Percentiles rank a stretch among this genome's conserved stretches.
Evolutionary conservation across 2,797 vertebrate species (phyloP).

Genomic region (Poecilia picta): DNA sequence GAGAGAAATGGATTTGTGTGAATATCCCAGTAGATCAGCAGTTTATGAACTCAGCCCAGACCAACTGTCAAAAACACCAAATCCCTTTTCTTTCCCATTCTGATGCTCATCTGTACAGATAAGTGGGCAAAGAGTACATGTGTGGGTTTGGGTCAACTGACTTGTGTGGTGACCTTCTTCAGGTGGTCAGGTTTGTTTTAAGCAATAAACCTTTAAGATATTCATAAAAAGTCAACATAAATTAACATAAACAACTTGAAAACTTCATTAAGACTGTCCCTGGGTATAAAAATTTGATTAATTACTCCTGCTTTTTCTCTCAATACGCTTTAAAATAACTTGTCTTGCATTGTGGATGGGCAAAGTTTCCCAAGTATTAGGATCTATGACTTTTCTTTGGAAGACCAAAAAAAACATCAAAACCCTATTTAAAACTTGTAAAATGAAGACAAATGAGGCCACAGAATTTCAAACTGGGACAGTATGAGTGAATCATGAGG

Average conservation of each 20-base stretch:
- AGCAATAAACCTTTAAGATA: not conserved
- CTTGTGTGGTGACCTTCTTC: not conserved
- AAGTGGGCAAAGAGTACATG: not conserved
- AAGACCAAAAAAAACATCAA: not conserved
- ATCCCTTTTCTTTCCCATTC: not conserved
- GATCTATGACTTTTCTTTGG: not conserved
- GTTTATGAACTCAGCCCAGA: not conserved
- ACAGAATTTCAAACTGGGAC: not conserved
- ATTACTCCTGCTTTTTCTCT: not conserved
- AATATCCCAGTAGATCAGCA: not conserved
- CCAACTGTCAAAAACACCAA: not conserved
- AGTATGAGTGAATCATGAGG: slow-evolving; percentile 3
- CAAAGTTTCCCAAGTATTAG: not conserved
- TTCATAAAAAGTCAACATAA: not conserved
- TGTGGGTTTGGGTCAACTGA: not conserved
- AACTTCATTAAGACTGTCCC: not conserved
- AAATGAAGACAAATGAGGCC: not conserved
- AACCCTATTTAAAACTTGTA: not conserved
- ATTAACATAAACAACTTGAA: not conserved
- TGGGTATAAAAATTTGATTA: not conserved
- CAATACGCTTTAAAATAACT: not conserved
- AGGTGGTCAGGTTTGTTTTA: not conserved
- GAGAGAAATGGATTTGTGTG: not conserved
- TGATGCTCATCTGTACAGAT: not conserved
- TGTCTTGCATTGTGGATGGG: not conserved